A percentile compares a stretch with the other conserved stretches of the same genome.
Conservation (phyloP, 2,888 invertebrate species). For the Pristionchus entomophagus region DNA sequence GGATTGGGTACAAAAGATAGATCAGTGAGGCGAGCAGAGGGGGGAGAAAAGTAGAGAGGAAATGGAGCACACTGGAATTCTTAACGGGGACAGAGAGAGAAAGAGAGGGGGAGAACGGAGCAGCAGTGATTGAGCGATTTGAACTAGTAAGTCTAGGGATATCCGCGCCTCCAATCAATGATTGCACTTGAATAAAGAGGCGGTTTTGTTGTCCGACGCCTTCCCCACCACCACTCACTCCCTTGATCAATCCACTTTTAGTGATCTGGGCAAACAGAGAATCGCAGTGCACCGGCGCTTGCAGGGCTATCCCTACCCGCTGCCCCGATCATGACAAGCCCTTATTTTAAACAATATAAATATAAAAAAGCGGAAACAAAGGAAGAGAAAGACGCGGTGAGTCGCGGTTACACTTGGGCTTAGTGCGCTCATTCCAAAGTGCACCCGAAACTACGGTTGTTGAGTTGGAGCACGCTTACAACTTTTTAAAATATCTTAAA, state of each 20-base stretch:
- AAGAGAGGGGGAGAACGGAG: not conserved
- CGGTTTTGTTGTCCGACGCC: conserved; percentile 20
- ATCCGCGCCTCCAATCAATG: conserved; percentile 35
- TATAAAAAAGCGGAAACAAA: not conserved
- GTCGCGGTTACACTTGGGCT: not conserved
- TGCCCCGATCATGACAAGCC: not conserved
- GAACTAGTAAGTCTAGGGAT: conserved; percentile 39
- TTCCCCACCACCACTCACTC: no score
- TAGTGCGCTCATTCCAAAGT: not conserved
- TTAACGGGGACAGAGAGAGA: conserved; percentile 35
- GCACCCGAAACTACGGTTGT: not conserved
- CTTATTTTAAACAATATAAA: not conserved
- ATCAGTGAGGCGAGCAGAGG: conserved; percentile 37
- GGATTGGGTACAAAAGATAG: conserved; percentile 34
- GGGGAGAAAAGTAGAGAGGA: conserved; percentile 43
- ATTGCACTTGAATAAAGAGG: conserved; percentile 42
- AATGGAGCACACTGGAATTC: conserved; percentile 41
- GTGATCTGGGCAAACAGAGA: conserved; percentile 31
- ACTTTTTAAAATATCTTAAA: not conserved
- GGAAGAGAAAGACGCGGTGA: not conserved
- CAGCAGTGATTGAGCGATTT: conserved; percentile 8
- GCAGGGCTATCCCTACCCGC: conserved; percentile 22
- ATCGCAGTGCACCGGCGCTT: not conserved
- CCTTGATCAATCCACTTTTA: conserved; percentile 34
- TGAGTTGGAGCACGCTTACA: not conserved